Conservation (phyloP, 2,888 invertebrate species). For the Macaria liturata region DNA sequence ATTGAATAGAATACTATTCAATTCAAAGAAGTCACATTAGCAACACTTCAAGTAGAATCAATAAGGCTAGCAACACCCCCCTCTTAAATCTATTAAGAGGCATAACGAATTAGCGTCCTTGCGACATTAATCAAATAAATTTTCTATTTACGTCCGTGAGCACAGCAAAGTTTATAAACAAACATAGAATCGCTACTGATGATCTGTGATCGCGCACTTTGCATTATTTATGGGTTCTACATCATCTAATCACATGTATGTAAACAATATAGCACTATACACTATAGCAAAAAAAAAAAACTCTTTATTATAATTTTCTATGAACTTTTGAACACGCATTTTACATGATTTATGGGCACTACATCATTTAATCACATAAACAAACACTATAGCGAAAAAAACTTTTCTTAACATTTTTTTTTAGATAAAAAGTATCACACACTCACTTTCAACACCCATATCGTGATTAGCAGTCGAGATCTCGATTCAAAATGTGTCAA, state of each 20-base stretch:
- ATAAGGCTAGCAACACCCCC: too few species aligned
- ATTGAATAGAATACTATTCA: too few species aligned
- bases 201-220: constrained; percentile 17
- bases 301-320: too few species aligned
- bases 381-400: too few species aligned
- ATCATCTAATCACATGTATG: too few species aligned
- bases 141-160: constrained; percentile 4
- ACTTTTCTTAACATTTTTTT: too few species aligned
- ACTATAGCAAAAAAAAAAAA: too few species aligned
- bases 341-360: constrained; percentile 21
- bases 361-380: not conserved
- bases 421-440: not conserved
- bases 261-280: too few species aligned
- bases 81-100: too few species aligned
- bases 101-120: not conserved
- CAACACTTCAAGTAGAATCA: too few species aligned
- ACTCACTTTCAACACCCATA: constrained; percentile 57
- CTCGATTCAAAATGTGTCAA: constrained; percentile 22
- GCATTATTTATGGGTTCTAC: constrained; percentile 18
- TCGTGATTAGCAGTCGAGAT: constrained; percentile 20
- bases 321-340: constrained; percentile 6
- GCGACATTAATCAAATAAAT: not conserved
- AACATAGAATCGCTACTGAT: constrained; percentile 13
- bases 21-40: too few species aligned
- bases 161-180: constrained; percentile 17